Evolutionary conservation across 2,888 invertebrate species (phyloP).

Genomic region (Alsophila aescularia): DNA sequence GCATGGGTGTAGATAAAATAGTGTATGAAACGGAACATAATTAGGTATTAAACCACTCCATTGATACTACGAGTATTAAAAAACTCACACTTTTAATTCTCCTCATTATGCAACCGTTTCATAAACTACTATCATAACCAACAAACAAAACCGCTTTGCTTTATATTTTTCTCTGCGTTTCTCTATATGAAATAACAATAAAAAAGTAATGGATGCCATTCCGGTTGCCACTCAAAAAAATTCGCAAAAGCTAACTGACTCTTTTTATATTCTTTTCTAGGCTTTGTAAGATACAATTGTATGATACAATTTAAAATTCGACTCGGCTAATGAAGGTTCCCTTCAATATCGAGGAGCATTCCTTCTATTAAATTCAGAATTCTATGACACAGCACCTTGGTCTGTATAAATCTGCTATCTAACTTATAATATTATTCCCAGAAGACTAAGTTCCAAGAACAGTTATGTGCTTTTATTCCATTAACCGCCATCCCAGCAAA

Average conservation of each 20-base stretch:
- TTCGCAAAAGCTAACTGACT: constrained; percentile 1
- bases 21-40: no score
- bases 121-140: neutral
- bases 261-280: neutral
- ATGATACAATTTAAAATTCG: no score
- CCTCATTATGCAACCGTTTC: no score
- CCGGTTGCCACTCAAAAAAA: constrained; percentile 10
- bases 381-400: no score
- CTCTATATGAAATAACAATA: constrained; percentile 5
- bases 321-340: no score
- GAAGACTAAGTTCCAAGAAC: neutral
- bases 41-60: no score
- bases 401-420: neutral
- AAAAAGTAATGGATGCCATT: constrained; percentile 9
- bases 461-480: constrained; percentile 8
- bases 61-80: no score
- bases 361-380: no score
- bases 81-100: no score
- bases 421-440: neutral
- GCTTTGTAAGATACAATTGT: neutral
- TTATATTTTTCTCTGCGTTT: neutral
- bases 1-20: no score
- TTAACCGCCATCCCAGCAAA: constrained; percentile 9
- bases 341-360: no score
- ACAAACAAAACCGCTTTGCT: neutral